These are phyloP conservation scores for Mactra quadrangularis DNA, from an alignment of 1,140 invertebrate species.

Conservation along the genomic window DNA sequence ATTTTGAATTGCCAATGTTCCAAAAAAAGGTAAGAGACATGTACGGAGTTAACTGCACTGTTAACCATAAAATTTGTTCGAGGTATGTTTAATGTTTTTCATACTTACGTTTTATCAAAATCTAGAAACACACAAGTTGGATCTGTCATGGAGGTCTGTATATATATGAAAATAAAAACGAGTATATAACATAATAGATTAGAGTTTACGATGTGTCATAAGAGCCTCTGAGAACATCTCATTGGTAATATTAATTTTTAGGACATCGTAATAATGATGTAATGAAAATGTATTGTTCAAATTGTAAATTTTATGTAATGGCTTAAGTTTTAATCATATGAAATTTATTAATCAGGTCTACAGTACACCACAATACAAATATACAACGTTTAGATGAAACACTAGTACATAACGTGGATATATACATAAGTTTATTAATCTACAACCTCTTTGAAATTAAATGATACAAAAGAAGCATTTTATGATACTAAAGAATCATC, in stretches of 20 bases:
- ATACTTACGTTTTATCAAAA: slow-evolving; percentile 24
- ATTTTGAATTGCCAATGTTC: no score
- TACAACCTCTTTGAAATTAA: background rate
- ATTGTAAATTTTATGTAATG: no score
- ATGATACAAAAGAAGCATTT: background rate
- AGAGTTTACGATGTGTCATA: no score
- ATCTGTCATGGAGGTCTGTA: background rate
- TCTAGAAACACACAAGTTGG: slow-evolving; percentile 42
- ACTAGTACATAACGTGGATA: background rate
- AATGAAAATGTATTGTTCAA: slow-evolving; percentile 5
- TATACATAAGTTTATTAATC: background rate
- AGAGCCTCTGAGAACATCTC: no score
- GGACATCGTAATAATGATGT: background rate
- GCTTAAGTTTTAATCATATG: no score
- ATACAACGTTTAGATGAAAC: background rate
- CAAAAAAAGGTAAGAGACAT: no score
- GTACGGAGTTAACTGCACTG: no score
- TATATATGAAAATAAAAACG: background rate
- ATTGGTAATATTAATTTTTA: no score
- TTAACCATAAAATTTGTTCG: background rate
- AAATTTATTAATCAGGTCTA: no score
- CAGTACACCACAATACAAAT: background rate
- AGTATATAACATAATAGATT: background rate
- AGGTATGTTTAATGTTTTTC: background rate
- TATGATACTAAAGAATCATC: background rate